Conservation (phyloP, 2,888 invertebrate species). For the Myathropa florea region DNA sequence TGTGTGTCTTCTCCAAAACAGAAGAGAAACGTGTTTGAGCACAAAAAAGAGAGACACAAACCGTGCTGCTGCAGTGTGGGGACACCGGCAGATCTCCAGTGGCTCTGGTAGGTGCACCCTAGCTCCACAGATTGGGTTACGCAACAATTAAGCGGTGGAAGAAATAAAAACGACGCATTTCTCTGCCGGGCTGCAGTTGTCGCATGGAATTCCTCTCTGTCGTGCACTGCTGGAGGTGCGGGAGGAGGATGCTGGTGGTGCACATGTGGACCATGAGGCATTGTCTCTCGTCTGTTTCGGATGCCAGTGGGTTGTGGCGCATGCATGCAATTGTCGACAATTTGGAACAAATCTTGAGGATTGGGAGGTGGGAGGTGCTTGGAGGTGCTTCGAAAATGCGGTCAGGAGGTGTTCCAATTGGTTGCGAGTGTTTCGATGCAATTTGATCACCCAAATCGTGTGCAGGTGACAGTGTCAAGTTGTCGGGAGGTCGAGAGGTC, state of each 20-base stretch:
- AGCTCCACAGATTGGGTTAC: slow-evolving; percentile 45
- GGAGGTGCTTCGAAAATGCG: not conserved
- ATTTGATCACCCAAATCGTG: too few relatives aligned
- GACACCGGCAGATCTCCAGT: not conserved
- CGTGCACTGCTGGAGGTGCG: not conserved
- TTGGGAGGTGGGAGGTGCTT: not conserved
- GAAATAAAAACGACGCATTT: slow-evolving; percentile 6
- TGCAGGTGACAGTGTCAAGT: too few relatives aligned
- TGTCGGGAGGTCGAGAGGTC: too few relatives aligned
- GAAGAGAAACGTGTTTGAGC: not conserved
- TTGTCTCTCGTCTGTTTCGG: not conserved
- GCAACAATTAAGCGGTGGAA: slow-evolving; percentile 45
- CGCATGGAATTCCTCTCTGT: not conserved
- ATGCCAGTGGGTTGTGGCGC: not conserved
- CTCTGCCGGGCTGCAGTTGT: not conserved
- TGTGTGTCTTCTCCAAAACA: not conserved
- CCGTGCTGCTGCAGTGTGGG: not conserved
- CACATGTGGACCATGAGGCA: slow-evolving; percentile 4
- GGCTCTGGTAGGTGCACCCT: slow-evolving; percentile 6
- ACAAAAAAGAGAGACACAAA: too few relatives aligned
- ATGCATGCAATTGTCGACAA: slow-evolving; percentile 5
- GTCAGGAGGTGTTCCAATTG: not conserved
- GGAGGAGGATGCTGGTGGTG: not conserved
- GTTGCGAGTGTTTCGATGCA: not conserved
- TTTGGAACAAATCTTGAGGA: not conserved